These are phyloP conservation scores for Catharus fuscescens DNA, from an alignment of 2,113 vertebrate species.

Conservation along the genomic window DNA sequence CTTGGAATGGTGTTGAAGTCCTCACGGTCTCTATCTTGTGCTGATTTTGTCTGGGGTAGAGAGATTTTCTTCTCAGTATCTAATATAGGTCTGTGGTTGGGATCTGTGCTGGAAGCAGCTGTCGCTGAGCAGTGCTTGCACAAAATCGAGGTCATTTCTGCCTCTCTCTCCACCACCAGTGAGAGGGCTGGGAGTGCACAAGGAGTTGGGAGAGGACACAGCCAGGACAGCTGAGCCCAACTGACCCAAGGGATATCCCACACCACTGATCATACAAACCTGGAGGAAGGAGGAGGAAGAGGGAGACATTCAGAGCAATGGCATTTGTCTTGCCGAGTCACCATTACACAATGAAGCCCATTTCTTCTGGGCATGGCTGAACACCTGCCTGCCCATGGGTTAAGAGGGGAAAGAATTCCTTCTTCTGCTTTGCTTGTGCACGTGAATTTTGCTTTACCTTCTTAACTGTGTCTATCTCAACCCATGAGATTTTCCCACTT, in stretches of 20 bases:
- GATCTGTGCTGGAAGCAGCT: background rate
- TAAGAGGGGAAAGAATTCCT: background rate
- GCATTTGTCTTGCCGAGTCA: background rate
- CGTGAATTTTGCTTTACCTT: background rate
- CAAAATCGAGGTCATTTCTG: background rate
- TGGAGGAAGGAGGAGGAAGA: background rate
- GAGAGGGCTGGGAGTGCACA: background rate
- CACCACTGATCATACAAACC: background rate
- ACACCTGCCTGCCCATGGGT: background rate
- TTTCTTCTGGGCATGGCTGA: background rate
- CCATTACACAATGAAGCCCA: accelerated
- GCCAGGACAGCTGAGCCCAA: background rate
- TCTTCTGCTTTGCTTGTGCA: background rate
- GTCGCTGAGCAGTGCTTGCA: accelerated
- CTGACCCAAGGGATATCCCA: background rate
- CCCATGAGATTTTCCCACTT: background rate
- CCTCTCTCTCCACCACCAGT: background rate
- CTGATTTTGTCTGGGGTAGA: background rate
- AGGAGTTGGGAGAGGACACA: background rate
- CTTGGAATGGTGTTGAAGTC: background rate
- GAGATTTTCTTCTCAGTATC: background rate
- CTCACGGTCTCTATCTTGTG: background rate
- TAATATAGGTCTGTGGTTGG: background rate
- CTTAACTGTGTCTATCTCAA: background rate
- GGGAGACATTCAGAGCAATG: background rate